Conservation (phyloP, 2,888 invertebrate genomes). For the Saturnia japonica region DNA sequence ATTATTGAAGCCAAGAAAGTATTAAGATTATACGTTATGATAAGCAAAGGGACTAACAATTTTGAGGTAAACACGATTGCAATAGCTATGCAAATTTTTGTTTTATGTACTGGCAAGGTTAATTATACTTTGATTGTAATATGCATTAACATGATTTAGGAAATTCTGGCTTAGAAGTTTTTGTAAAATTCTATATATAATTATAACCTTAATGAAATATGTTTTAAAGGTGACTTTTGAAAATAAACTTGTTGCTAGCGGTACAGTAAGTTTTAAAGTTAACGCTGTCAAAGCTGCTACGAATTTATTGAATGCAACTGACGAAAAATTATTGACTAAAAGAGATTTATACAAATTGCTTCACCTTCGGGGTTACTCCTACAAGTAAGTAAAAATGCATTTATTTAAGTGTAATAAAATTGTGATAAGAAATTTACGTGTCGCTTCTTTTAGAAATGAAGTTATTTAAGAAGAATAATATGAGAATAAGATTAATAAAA, state of each 20-base stretch:
- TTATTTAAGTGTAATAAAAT: not conserved
- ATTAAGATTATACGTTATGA: slow-evolving; percentile 22
- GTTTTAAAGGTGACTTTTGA: slow-evolving; percentile 21
- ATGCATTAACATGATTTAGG: too few species aligned
- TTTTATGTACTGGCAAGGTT: too few species aligned
- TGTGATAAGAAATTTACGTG: too few species aligned
- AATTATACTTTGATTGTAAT: too few species aligned
- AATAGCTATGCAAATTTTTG: too few species aligned
- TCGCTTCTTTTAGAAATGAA: too few species aligned
- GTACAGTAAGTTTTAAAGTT: slow-evolving; percentile 20
- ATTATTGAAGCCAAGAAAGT: slow-evolving; percentile 24
- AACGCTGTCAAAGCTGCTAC: not conserved
- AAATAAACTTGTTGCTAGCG: slow-evolving; percentile 24
- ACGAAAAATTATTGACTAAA: slow-evolving; percentile 17
- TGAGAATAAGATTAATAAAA: too few species aligned
- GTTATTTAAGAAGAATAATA: too few species aligned
- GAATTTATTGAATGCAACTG: not conserved
- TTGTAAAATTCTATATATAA: too few species aligned
- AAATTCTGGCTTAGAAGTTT: too few species aligned
- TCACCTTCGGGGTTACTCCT: slow-evolving; percentile 25
- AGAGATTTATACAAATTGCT: slow-evolving; percentile 29
- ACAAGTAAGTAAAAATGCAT: not conserved
- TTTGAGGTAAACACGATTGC: slow-evolving; percentile 14
- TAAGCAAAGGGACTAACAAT: slow-evolving; percentile 11
- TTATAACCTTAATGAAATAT: not conserved